These are phyloP conservation scores for Schizaphis graminum DNA, from an alignment of 2,888 invertebrate species.

Conservation along the genomic window DNA sequence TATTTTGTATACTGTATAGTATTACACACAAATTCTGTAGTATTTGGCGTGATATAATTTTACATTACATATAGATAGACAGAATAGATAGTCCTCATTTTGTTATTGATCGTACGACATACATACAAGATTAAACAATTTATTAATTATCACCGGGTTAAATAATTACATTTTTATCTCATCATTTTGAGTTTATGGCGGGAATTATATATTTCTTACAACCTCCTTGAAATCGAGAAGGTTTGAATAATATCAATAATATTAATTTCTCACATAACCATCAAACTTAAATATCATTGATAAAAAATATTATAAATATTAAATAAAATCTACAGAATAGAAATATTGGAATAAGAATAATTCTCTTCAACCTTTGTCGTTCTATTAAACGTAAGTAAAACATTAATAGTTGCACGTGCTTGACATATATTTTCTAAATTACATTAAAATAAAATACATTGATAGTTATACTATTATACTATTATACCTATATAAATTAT, in stretches of 20 bases:
- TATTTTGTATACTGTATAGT: too few species aligned
- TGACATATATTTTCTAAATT: not conserved
- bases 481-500: not conserved
- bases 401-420: not conserved
- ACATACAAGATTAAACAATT: not conserved
- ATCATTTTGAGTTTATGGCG: not conserved
- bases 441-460: not conserved
- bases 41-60: not conserved
- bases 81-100: not conserved
- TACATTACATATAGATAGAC: not conserved
- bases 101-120: not conserved
- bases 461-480: not conserved
- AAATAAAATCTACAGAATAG: not conserved
- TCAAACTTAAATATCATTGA: slow-evolving; percentile 17
- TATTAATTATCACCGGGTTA: not conserved
- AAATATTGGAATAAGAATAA: not conserved
- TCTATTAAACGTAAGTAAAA: slow-evolving; percentile 10
- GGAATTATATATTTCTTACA: not conserved
- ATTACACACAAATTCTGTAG: not conserved
- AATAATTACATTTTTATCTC: not conserved
- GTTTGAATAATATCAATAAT: not conserved
- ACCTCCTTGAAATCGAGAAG: not conserved
- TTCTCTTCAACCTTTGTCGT: not conserved
- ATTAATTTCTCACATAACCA: slow-evolving; percentile 8
- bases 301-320: not conserved